Evolutionary conservation across 1,140 invertebrate genomes (phyloP).

Genomic region (Aphelenchoides besseyi): DNA sequence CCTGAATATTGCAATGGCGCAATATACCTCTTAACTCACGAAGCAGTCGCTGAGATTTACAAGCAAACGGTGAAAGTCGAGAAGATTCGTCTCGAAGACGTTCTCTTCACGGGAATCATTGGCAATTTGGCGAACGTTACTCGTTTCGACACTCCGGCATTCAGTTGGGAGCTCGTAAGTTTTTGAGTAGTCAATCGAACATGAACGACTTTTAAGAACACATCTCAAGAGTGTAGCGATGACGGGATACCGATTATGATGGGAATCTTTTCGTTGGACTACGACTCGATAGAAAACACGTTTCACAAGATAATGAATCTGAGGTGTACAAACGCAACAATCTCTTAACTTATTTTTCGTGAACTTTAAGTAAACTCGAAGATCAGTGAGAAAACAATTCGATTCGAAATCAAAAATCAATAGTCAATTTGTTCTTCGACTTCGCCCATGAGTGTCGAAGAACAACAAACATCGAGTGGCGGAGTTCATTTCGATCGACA

Average conservation of each 20-base stretch:
- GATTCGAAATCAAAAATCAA: too few relatives aligned
- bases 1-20: conserved; percentile 20
- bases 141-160: background rate
- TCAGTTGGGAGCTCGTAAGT: background rate
- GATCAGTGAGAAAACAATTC: too few relatives aligned
- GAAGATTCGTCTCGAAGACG: conserved; percentile 15
- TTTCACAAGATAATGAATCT: too few relatives aligned
- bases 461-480: too few relatives aligned
- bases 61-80: background rate
- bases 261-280: background rate
- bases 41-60: conserved; percentile 4
- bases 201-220: too few relatives aligned
- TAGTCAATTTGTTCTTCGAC: too few relatives aligned
- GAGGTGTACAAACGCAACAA: too few relatives aligned
- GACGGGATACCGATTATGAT: background rate
- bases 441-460: too few relatives aligned
- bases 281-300: too few relatives aligned
- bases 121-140: background rate
- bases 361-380: too few relatives aligned
- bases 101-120: conserved; percentile 16
- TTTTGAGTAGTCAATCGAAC: background rate
- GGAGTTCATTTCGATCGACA: too few relatives aligned
- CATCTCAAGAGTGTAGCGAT: background rate
- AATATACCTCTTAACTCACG: background rate
- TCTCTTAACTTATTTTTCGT: too few relatives aligned